Percentiles rank a stretch among this genome's conserved stretches.
Conservation (phyloP, 2,888 invertebrate genomes). For the Campaea margaritaria region DNA sequence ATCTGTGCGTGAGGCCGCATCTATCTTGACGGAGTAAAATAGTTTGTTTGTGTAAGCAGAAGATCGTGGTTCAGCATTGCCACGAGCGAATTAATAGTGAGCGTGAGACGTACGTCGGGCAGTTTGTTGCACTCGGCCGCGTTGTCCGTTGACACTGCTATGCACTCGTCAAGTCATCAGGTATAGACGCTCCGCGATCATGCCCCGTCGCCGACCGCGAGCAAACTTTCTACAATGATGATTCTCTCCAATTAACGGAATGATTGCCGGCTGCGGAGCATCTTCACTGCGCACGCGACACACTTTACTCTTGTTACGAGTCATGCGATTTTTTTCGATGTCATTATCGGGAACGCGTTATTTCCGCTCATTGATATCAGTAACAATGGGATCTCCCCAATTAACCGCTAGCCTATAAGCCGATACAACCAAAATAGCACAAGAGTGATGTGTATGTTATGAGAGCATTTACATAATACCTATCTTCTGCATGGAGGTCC, state of each 20-base stretch:
- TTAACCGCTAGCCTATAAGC: no score
- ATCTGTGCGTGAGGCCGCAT: conserved; percentile 27
- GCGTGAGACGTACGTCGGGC: conserved; percentile 65
- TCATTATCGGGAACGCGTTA: conserved; percentile 37
- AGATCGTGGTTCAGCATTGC: conserved; percentile 55
- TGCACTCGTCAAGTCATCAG: conserved; percentile 46
- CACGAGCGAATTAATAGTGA: conserved; percentile 64
- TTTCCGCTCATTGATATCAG: conserved; percentile 35
- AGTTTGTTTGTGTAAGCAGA: conserved; percentile 37
- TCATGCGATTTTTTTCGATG: conserved; percentile 49
- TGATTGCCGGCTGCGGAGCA: conserved; percentile 75
- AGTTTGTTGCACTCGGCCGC: conserved; percentile 74
- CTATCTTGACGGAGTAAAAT: conserved; percentile 11
- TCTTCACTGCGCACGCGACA: conserved; percentile 76
- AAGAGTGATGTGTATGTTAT: no score
- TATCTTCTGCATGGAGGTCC: no score
- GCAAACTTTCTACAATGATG: conserved; percentile 78
- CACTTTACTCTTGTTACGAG: conserved; percentile 74
- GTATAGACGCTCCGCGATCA: conserved; percentile 33
- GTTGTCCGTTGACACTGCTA: conserved; percentile 72
- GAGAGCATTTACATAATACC: no score
- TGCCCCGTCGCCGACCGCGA: conserved; percentile 23
- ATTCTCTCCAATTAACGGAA: conserved; percentile 85
- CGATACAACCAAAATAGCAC: no score
- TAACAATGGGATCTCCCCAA: neutral